These are phyloP conservation scores for Tautogolabrus adspersus DNA, from an alignment of 2,113 vertebrate species.

Conservation along the genomic window DNA sequence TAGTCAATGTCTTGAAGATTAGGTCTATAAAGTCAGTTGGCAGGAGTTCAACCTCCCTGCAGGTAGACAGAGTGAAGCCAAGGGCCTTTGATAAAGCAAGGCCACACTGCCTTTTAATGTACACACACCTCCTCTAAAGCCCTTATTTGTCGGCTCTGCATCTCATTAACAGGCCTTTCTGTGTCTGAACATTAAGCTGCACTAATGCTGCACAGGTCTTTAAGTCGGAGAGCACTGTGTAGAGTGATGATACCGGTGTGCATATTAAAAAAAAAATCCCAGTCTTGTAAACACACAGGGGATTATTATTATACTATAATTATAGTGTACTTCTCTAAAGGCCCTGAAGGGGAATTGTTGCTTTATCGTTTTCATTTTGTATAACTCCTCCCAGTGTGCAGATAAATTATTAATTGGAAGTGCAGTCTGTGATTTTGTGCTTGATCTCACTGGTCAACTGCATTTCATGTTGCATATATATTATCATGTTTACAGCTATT, in stretches of 20 bases:
- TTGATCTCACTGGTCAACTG: slow-evolving; percentile 1
- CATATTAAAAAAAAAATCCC: slow-evolving; percentile 52
- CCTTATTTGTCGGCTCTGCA: slow-evolving; percentile 57
- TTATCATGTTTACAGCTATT: neutral
- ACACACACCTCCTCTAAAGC: slow-evolving; percentile 60
- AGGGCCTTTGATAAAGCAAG: slow-evolving; percentile 39
- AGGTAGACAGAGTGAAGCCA: slow-evolving; percentile 21
- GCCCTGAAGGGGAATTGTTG: neutral
- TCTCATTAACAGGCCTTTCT: slow-evolving; percentile 53
- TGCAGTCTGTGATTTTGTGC: slow-evolving; percentile 6
- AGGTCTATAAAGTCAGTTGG: slow-evolving; percentile 48
- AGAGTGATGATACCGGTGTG: slow-evolving; percentile 33
- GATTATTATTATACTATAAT: slow-evolving; percentile 43
- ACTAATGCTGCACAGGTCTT: slow-evolving; percentile 55
- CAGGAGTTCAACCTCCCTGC: slow-evolving; percentile 40
- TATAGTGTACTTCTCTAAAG: slow-evolving; percentile 17
- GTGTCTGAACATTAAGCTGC: slow-evolving; percentile 52
- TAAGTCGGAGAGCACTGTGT: slow-evolving; percentile 30
- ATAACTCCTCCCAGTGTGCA: slow-evolving; percentile 7
- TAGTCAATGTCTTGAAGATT: slow-evolving; percentile 53
- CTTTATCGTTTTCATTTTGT: slow-evolving; percentile 8
- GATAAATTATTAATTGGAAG: slow-evolving; percentile 24
- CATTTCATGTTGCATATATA: neutral
- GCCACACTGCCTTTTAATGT: slow-evolving; percentile 46
- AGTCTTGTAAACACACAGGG: slow-evolving; percentile 19